Conservation (phyloP, 2,797 vertebrate genomes). For the Fringilla coelebs region DNA sequence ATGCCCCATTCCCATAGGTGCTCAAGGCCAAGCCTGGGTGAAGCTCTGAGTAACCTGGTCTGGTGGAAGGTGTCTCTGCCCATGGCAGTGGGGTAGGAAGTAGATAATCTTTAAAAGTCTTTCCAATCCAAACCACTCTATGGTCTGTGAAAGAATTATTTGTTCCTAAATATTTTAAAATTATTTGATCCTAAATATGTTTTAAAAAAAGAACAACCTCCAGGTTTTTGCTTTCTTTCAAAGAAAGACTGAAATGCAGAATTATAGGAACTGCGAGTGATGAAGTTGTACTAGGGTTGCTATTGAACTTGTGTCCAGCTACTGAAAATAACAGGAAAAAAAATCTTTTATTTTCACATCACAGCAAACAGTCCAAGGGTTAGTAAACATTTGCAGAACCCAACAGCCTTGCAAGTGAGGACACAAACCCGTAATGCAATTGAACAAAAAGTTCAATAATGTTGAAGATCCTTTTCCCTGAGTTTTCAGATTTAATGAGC, state of each 20-base stretch:
- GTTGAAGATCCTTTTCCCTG: background rate
- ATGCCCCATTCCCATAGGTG: accelerated
- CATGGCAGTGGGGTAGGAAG: background rate
- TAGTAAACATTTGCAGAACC: background rate
- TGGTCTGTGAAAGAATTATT: background rate
- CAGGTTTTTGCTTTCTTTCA: background rate
- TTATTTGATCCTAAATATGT: background rate
- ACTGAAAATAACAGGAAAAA: background rate
- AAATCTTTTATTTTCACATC: background rate
- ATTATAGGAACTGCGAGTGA: background rate
- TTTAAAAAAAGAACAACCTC: background rate
- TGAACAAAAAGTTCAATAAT: background rate
- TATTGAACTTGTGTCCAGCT: background rate
- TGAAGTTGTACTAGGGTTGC: background rate
- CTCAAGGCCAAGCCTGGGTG: background rate
- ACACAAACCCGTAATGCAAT: background rate
- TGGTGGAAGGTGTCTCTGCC: background rate
- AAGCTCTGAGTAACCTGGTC: background rate
- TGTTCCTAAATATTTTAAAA: background rate
- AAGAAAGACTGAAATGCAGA: background rate
- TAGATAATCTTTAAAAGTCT: background rate
- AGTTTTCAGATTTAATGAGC: background rate
- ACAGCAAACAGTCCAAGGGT: background rate
- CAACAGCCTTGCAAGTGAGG: background rate
- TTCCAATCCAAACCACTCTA: background rate